Evolutionary conservation across 1,140 invertebrate species (phyloP).

Genomic region (Ephestia elutella): DNA sequence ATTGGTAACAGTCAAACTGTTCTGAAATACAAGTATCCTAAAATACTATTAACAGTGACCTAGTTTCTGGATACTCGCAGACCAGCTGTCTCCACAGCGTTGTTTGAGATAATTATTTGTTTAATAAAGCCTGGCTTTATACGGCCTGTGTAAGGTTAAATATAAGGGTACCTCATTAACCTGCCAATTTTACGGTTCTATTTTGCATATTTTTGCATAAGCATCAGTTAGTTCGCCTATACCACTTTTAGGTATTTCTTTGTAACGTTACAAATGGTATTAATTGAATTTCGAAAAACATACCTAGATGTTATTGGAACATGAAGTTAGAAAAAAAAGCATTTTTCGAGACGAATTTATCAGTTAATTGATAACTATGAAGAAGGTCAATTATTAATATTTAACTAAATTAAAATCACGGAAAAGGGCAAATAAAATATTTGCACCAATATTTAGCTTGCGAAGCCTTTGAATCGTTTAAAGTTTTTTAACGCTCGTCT

Average conservation of each 20-base stretch:
- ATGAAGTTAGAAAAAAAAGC: no score
- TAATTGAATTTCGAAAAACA: no score
- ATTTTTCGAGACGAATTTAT: no score
- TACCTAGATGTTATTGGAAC: no score
- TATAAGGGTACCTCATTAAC: not conserved
- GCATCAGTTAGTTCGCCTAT: no score
- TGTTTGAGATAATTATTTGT: not conserved
- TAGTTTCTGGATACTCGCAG: not conserved
- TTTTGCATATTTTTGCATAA: not conserved
- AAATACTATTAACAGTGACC: not conserved
- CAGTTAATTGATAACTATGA: no score
- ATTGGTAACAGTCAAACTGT: no score
- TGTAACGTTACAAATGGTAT: no score
- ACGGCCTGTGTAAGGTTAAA: not conserved
- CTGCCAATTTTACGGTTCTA: not conserved
- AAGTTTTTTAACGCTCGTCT: not conserved
- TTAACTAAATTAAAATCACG: no score
- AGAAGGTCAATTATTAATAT: no score
- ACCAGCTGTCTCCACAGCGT: not conserved
- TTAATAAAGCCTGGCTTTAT: not conserved
- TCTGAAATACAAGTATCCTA: no score
- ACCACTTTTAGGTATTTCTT: no score
- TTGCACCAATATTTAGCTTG: not conserved
- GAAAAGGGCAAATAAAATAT: not conserved
- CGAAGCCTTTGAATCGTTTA: not conserved